phyloP scores from a whole-genome alignment of 1,140 invertebrate species.

The Conus betulinus region DNA sequence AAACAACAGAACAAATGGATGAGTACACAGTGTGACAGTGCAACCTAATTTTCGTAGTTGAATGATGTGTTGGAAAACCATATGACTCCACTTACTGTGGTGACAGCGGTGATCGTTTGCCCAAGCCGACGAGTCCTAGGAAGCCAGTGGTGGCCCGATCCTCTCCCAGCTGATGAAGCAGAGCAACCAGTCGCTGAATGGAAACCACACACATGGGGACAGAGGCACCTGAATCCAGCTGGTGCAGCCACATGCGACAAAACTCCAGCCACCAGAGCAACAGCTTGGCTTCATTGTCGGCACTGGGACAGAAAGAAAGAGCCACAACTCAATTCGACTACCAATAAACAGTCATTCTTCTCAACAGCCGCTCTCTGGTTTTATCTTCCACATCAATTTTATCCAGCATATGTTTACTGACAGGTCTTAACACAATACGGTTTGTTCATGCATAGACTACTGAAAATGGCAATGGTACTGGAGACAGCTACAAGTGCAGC shows the following conservation, averaged over 20 bases:
- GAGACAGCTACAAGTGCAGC: too few species aligned
- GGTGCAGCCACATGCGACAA: conserved; percentile 77
- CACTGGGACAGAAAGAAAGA: conserved; percentile 72
- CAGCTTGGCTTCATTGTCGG: conserved; percentile 80
- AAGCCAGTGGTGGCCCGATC: conserved; percentile 80
- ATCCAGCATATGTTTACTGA: background rate
- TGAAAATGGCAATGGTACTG: too few species aligned
- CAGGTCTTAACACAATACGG: too few species aligned
- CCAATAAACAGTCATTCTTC: background rate
- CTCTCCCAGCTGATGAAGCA: conserved; percentile 78
- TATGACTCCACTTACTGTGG: conserved; percentile 5
- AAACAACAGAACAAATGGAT: too few species aligned
- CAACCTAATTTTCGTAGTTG: too few species aligned
- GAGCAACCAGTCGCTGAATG: conserved; percentile 76
- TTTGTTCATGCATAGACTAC: too few species aligned
- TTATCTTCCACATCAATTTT: too few species aligned
- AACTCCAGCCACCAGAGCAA: conserved; percentile 80
- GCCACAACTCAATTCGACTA: background rate
- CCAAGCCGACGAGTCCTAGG: conserved; percentile 81
- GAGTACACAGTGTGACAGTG: too few species aligned
- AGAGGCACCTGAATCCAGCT: conserved; percentile 75
- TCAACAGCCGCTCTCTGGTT: too few species aligned
- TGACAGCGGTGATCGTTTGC: conserved; percentile 76
- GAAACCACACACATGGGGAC: conserved; percentile 75
- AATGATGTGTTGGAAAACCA: too few species aligned